Base-by-base conservation (phyloP, 2,888 invertebrate species). In the Acanthococcus lagerstroemiae region DNA sequence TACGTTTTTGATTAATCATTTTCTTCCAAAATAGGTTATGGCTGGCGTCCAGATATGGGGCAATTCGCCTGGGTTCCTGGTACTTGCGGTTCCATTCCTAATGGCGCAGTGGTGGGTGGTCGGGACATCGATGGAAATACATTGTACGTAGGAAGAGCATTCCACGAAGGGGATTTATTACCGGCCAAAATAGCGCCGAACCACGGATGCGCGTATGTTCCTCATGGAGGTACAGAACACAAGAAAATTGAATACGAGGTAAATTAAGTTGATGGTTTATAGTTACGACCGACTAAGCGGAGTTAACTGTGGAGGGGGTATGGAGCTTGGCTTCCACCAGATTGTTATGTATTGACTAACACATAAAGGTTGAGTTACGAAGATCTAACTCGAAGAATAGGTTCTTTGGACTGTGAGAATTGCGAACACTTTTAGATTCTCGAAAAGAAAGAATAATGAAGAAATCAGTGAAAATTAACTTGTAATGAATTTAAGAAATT, bases 101-200 rank as follows among this genome's bases (percentile, higher is more conserved):
- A 75, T 5, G 78, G 78, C 0, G 83, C 84, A 1, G 79, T 85
- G 0, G 72, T 72, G 5, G 84, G 82, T 50, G 90, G 90, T 22
- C 79, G 80, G 1, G 90, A 90, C 72, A 76, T 76, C 15, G 88
- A 88, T 71, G 88, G 89, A 0, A 79, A 81, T 1, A 78, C 81
- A 58, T 87, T 90, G 72, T 90, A 82, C 74, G 85, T 88, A 0
- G 90, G 88, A 0, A 81, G 89, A 46, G 73, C 74, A 2, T 71
- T 71, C 54, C 73, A 75, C 69, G 73, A 74, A 50, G 73, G 73
- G 1, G 74, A 73, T 65, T 70, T 75, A 21, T 61, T 76, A 15
- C 74, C 75, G 1, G 75, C 74, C 21, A 74, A 74, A 68, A 67
- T 74, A 9, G 69, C 71, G 4, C 73, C 74, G 1, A 67, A 60